These are phyloP conservation scores for Sylvia atricapilla DNA, from an alignment of 2,113 vertebrate genomes.

Conservation along the genomic window DNA sequence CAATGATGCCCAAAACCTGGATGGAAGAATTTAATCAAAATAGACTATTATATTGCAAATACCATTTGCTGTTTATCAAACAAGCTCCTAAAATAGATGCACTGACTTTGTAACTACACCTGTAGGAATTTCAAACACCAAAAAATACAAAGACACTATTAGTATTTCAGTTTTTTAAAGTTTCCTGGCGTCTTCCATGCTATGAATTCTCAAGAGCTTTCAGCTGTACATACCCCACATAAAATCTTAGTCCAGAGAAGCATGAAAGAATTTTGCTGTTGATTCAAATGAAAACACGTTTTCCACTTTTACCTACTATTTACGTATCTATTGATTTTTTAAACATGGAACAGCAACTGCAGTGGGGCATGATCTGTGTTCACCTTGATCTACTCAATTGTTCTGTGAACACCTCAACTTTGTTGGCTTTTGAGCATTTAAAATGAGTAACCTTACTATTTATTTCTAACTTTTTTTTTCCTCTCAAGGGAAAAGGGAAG, in stretches of 20 bases:
- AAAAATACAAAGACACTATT: not conserved
- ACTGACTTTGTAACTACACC: not conserved
- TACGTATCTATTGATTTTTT: not conserved
- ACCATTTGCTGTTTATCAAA: not conserved
- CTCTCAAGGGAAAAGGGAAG: not conserved
- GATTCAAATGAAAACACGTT: not conserved
- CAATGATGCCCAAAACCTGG: not conserved
- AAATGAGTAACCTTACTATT: not conserved
- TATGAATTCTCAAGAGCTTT: not conserved
- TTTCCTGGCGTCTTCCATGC: not conserved
- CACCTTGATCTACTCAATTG: not conserved
- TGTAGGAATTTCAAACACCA: not conserved
- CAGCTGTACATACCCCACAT: not conserved
- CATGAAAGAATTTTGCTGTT: not conserved
- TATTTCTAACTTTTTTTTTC: not conserved
- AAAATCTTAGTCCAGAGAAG: slow-evolving; percentile 13
- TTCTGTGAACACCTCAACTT: not conserved
- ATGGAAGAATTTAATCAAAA: not conserved
- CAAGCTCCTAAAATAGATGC: not conserved
- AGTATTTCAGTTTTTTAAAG: not conserved
- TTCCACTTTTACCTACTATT: not conserved
- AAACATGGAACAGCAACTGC: not conserved
- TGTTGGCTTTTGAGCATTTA: not conserved
- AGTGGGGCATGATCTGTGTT: not conserved
- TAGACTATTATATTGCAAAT: not conserved